phyloP scores from a whole-genome alignment of 2,797 vertebrate genomes.

The Syngnathus acus region DNA sequence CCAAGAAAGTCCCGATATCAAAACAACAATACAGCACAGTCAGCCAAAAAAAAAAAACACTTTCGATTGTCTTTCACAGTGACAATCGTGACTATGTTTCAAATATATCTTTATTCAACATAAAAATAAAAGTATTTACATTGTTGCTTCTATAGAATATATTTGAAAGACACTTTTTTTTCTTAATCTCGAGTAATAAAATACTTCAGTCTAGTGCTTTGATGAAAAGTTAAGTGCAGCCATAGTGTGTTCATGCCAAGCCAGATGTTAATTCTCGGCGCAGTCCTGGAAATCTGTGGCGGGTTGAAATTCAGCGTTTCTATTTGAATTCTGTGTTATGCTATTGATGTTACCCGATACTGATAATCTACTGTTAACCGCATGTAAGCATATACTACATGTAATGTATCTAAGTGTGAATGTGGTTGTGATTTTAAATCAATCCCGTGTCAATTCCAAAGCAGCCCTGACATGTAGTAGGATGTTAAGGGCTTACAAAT shows the following conservation, averaged over 20 bases:
- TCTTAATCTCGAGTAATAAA: constrained; percentile 49
- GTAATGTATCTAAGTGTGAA: not conserved
- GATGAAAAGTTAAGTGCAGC: constrained; percentile 47
- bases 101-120: constrained; percentile 57
- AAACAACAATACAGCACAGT: not conserved
- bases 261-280: constrained; percentile 27
- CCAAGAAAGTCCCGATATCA: not conserved
- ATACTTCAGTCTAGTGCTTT: constrained; percentile 53
- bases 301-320: constrained; percentile 14
- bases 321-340: constrained; percentile 29
- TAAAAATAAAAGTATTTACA: constrained; percentile 74
- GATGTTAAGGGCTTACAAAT: constrained; percentile 30
- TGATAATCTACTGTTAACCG: not conserved
- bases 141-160: constrained; percentile 48
- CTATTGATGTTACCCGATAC: constrained; percentile 8
- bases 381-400: not conserved
- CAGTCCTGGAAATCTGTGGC: constrained; percentile 43
- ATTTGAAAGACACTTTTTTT: constrained; percentile 43
- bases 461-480: constrained; percentile 25
- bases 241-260: constrained; percentile 51
- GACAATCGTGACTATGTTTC: constrained; percentile 53
- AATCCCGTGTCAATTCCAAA: constrained; percentile 31
- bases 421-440: constrained; percentile 22
- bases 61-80: constrained; percentile 73
- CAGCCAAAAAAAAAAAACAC: constrained; percentile 12